Base-by-base conservation (phyloP, 2,113 vertebrate species). In the Murina feae region DNA sequence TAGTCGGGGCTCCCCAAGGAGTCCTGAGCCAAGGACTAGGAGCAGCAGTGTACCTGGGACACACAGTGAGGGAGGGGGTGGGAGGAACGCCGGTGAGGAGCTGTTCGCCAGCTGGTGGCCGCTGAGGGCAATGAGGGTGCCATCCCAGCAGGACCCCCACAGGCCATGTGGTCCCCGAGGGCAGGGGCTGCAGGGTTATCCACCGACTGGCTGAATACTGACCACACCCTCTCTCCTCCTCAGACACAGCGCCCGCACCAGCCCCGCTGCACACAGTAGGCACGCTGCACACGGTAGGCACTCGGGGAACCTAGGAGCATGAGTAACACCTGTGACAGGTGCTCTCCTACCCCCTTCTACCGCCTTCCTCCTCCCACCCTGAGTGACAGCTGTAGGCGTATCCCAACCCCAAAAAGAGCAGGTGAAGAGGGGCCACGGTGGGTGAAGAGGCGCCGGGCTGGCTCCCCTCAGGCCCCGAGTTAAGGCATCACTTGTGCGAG, bases 401-500 rank as follows among this genome's bases (percentile, higher is more conserved):
- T 2, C 32, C 55, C 35, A 53, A 30, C 14, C 47, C 53, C 12
- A n/a, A 69, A 69, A 21, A 10, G 30, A 44, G 35, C 37, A 86
- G 32, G 66, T 12, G n/a, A 65, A 47, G 83, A 14, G 12, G 55
- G 47, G 60, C 42, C 14, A 0, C 49, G 7, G 35, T 32, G 51
- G 69, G 65, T n/a, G n/a, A 58, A 3, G 20, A 81, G 16, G 83
- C 90, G 44, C 11, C 3, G 2, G 6, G 51, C 80, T 86, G 83
- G 81, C 94, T 90, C 94, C 91, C 96, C 82, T 83, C 87, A 49
- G 86, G 91, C 69, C 97, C 93, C 95, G 89, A 92, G 58, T 32
- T 20, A 90, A 97, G 93, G 93, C 90, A 97, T 96, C 96, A 94
- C 94, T 97, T 96, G 80, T n/a, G 0, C 79, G 96, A 97, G 79